phyloP scores from a whole-genome alignment of 2,888 invertebrate genomes.

The Drosophila pseudotalamancana region DNA sequence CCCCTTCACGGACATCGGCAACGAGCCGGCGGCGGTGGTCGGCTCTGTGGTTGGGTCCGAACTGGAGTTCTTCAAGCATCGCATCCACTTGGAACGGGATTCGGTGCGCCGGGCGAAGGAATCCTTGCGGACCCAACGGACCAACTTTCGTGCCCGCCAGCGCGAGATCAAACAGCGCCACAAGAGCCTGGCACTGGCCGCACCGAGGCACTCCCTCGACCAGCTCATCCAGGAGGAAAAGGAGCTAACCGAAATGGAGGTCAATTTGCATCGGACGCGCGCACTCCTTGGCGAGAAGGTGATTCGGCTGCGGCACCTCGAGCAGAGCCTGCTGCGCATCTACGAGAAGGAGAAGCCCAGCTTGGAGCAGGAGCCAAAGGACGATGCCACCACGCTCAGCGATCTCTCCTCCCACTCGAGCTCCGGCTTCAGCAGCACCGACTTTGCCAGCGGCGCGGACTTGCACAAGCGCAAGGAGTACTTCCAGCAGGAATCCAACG shows the following conservation, averaged over 20 bases:
- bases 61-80: conserved; percentile 92
- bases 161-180: conserved; percentile 85
- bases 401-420: conserved; percentile 87
- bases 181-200: conserved; percentile 59
- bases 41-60: conserved; percentile 86
- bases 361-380: conserved; percentile 83
- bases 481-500: conserved; percentile 87
- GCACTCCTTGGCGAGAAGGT: conserved; percentile 93
- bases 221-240: conserved; percentile 89
- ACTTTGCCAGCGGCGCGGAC: conserved; percentile 87
- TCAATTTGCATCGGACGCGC: conserved; percentile 91
- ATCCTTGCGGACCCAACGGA: conserved; percentile 88
- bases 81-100: conserved; percentile 92
- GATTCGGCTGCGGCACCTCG: conserved; percentile 91
- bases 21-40: conserved; percentile 76
- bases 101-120: conserved; percentile 93
- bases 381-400: conserved; percentile 87
- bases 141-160: conserved; percentile 88
- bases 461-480: conserved; percentile 82
- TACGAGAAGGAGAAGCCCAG: conserved; percentile 83
- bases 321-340: conserved; percentile 89
- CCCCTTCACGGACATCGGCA: conserved; percentile 90
- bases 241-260: conserved; percentile 93
- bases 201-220: conserved; percentile 80
- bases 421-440: conserved; percentile 88